Evolutionary conservation across 2,888 invertebrate species (phyloP), one percentile per base, ranked within the genome.

Genomic region (Priocnemis perturbator): DNA sequence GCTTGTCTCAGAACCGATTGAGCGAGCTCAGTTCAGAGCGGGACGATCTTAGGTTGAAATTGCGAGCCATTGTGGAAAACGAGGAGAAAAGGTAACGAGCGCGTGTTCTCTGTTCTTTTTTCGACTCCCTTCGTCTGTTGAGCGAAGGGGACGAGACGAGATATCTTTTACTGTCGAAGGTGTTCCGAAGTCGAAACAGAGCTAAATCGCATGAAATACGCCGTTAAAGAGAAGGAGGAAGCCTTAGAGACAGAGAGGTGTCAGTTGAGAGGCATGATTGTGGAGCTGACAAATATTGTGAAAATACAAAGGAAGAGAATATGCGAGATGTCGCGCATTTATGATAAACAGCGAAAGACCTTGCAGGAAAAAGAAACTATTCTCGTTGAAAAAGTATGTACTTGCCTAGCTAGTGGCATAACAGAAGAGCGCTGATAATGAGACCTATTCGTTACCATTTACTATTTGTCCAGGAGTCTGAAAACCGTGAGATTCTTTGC

Each of bases 281-380:
- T 60, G 21, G 81, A 83, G 58, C 78, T 85, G 14, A 72, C 75
- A 21, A 78, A 77, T 55, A 69, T 81, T 21, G 70, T 78, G 19
- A 81, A 79, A 60, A 63, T 77, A 44, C 81, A 84, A 48, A 81
- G 84, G 47, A 76, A 78, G 61, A 74, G 78, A 44, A 79, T 84
- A 72, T 68, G 64, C 37, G 82, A 85, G 58, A 69, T 84, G 47
- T 80, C 78, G 17, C 55, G 71, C 48, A 64, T 81, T 44, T 83
- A 80, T 55, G 69, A 77, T 26, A 74, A 79, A 53, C 82, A 85
- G 23, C 78, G 76, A 60, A 61, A 69, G 15, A 57, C 64, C 3
- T 63, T 83, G 23, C 67, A 74, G 3, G 68, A 82, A 23, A 83
- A 78, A 20, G 77, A 81, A 47, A 69, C 69, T 20, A 71, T 72